Percentiles rank a stretch among this genome's conserved stretches.
phyloP scores from a whole-genome alignment of 2,888 invertebrate genomes.

The Aphelenchoides bicaudatus region DNA sequence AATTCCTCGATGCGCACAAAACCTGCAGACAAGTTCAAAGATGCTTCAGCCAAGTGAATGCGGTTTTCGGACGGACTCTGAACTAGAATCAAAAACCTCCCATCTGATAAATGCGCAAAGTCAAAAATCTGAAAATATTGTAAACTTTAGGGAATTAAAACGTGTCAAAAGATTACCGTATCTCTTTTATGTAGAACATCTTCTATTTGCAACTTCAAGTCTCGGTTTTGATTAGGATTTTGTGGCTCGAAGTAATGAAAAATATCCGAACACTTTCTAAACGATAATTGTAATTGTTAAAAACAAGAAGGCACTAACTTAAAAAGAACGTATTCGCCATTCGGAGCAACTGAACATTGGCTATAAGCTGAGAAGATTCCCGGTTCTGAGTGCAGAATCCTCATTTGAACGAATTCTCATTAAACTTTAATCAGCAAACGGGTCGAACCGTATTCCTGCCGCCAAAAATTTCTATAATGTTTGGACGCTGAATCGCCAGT shows the following conservation, averaged over 20 bases:
- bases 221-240: conserved; percentile 23
- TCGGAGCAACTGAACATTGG: conserved; percentile 27
- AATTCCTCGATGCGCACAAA: conserved; percentile 21
- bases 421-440: no score
- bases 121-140: conserved; percentile 27
- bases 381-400: neutral
- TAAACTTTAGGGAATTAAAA: neutral
- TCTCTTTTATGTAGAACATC: conserved; percentile 23
- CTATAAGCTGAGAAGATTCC: conserved; percentile 24
- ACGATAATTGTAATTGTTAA: conserved; percentile 17
- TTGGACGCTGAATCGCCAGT: no score
- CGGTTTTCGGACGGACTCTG: conserved; percentile 21
- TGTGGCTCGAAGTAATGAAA: conserved; percentile 28
- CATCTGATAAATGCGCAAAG: conserved; percentile 22
- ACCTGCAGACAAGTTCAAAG: conserved; percentile 14
- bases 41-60: conserved; percentile 28
- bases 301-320: conserved; percentile 20
- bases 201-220: conserved; percentile 11
- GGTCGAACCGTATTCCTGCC: no score
- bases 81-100: conserved; percentile 23
- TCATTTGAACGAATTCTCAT: no score
- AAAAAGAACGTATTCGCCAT: conserved; percentile 28
- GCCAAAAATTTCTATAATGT: no score
- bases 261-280: conserved; percentile 24
- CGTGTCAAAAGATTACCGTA: conserved; percentile 20